These are phyloP conservation scores for Xestoiulus laeticollis DNA, from an alignment of 2,888 invertebrate genomes.

Conservation along the genomic window DNA sequence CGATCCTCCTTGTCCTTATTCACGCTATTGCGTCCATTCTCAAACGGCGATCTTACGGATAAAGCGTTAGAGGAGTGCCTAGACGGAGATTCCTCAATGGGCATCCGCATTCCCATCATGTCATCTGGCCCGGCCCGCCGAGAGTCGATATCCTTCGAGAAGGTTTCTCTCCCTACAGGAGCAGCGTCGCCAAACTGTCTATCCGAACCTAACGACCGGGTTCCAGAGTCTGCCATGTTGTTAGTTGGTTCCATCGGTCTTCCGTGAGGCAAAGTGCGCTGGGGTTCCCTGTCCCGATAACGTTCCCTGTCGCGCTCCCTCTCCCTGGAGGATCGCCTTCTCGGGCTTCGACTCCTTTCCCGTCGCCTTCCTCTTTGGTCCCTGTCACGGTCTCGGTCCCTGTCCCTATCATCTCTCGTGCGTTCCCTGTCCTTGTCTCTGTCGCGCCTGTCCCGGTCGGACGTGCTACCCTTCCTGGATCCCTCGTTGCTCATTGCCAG, in stretches of 20 bases:
- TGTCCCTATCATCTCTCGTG: constrained; percentile 58
- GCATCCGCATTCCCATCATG: neutral
- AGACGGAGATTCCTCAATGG: neutral
- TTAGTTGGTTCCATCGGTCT: constrained; percentile 54
- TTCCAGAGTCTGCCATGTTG: neutral
- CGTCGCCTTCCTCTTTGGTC: constrained; percentile 57
- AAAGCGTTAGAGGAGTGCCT: neutral
- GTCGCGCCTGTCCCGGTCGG: constrained; percentile 49
- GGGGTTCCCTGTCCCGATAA: constrained; percentile 65
- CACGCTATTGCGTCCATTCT: neutral
- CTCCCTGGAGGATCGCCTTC: constrained; percentile 62
- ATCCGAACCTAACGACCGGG: neutral
- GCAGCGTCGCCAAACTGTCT: neutral
- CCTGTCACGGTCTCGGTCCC: constrained; percentile 63
- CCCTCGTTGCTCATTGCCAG: neutral
- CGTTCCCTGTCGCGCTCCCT: constrained; percentile 61
- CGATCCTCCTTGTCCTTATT: constrained; percentile 10
- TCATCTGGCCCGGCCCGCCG: neutral
- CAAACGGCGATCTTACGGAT: neutral
- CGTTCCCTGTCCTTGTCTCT: constrained; percentile 63
- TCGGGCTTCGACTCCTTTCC: constrained; percentile 67
- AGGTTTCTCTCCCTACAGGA: neutral
- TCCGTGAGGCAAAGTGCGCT: constrained; percentile 55
- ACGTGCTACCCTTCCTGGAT: neutral
- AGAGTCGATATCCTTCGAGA: constrained; percentile 35